These are phyloP conservation scores for Cladopsammia gracilis DNA, from an alignment of 64 coral and sea anemone genomes.

Conservation along the genomic window DNA sequence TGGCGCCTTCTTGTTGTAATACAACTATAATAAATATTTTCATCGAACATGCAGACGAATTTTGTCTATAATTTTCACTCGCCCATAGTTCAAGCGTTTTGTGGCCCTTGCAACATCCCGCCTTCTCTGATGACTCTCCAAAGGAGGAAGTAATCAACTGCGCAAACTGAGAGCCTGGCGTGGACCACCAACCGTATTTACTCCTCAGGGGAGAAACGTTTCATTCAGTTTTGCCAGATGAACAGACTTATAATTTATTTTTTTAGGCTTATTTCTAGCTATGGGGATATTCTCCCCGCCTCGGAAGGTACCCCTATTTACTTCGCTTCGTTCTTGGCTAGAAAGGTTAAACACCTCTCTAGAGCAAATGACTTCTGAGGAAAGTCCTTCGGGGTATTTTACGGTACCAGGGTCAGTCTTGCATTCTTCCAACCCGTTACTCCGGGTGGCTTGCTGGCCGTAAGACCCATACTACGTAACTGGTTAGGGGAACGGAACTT, in stretches of 20 bases:
- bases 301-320: not conserved
- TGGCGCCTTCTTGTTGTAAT: too few relatives aligned
- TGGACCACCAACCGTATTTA: not conserved
- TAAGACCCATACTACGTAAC: not conserved
- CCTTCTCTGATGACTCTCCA: not conserved
- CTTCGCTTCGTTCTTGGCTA: not conserved
- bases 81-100: too few relatives aligned
- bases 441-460: not conserved
- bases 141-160: not conserved
- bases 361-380: not conserved
- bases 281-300: not conserved
- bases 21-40: too few relatives aligned
- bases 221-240: slow-evolving; percentile 21
- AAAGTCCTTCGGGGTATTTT: slow-evolving; percentile 4
- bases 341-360: not conserved
- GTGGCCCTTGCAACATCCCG: slow-evolving; percentile 14
- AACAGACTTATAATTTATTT: too few relatives aligned
- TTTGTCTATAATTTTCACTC: too few relatives aligned
- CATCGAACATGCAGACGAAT: too few relatives aligned
- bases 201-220: slow-evolving; percentile 14
- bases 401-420: not conserved
- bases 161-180: not conserved
- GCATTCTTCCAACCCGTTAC: not conserved
- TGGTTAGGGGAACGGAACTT: not conserved
- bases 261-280: not conserved